These are phyloP conservation scores for Motacilla alba DNA, from an alignment of 2,113 vertebrate species.

Conservation along the genomic window DNA sequence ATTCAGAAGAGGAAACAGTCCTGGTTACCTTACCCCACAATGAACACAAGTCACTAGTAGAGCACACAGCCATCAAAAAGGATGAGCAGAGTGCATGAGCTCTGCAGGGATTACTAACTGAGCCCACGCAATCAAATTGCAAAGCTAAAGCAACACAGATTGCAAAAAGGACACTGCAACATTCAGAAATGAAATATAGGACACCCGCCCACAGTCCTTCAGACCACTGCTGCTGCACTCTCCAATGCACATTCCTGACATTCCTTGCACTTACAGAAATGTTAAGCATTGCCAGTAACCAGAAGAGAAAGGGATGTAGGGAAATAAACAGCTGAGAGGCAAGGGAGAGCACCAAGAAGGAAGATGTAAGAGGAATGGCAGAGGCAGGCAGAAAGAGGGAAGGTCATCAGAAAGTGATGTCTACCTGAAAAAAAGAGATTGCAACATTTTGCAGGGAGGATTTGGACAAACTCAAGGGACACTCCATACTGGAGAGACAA, in stretches of 20 bases:
- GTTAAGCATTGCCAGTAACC: background rate
- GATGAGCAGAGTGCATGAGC: background rate
- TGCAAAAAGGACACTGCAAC: constrained; percentile 5
- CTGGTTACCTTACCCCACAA: background rate
- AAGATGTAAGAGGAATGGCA: background rate
- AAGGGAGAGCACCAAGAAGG: background rate
- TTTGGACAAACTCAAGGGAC: background rate
- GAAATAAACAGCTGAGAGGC: background rate
- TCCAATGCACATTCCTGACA: background rate
- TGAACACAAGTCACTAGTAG: background rate
- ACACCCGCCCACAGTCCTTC: constrained; percentile 2
- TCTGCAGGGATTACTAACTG: background rate
- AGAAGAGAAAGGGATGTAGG: background rate
- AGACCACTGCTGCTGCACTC: constrained; percentile 18
- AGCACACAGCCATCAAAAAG: background rate
- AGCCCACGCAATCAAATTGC: background rate
- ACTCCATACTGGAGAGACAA: background rate
- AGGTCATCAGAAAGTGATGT: background rate
- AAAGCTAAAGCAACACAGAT: background rate
- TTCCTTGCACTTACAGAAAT: background rate
- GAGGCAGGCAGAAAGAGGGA: background rate
- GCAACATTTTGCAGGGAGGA: background rate
- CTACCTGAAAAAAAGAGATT: background rate
- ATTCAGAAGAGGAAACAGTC: background rate
- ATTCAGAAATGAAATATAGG: constrained; percentile 7